Conservation (phyloP, 2,113 vertebrate species). For the Centropristis striata region DNA sequence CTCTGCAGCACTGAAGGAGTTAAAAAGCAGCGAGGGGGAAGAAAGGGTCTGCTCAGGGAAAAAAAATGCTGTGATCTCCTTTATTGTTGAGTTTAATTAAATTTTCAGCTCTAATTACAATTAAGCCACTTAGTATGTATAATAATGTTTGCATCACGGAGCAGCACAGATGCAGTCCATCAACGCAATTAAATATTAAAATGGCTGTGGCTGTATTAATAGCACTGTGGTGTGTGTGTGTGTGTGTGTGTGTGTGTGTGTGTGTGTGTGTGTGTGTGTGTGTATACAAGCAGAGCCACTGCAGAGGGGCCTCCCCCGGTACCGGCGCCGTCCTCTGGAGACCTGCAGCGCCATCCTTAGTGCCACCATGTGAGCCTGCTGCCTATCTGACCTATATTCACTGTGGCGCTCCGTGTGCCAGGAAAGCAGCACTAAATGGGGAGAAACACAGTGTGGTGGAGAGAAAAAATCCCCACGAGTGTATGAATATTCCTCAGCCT, state of each 20-base stretch:
- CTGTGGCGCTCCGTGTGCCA: constrained; percentile 66
- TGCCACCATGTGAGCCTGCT: constrained; percentile 76
- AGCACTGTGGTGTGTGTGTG: constrained; percentile 71
- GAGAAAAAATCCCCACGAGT: constrained; percentile 77
- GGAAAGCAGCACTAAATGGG: constrained; percentile 80
- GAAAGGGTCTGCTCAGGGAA: constrained; percentile 45
- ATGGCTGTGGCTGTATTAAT: constrained; percentile 89
- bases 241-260: constrained; percentile 48
- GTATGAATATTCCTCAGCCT: constrained; percentile 85
- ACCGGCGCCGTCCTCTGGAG: constrained; percentile 74
- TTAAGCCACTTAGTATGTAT: constrained; percentile 90
- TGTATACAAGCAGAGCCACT: constrained; percentile 52
- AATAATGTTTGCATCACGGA: constrained; percentile 91
- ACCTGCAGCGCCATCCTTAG: constrained; percentile 74
- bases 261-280: constrained; percentile 46
- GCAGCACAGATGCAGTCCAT: constrained; percentile 90
- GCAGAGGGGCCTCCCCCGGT: constrained; percentile 74
- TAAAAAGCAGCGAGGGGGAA: constrained; percentile 60
- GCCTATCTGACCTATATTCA: constrained; percentile 87
- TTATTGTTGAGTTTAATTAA: constrained; percentile 89
- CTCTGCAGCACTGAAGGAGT: constrained; percentile 46
- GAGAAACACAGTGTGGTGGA: constrained; percentile 41
- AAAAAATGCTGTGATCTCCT: constrained; percentile 75
- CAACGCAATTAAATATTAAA: constrained; percentile 91
- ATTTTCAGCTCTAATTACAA: constrained; percentile 91